These are phyloP conservation scores for Empidonax traillii DNA, from an alignment of 2,113 vertebrate species.

Conservation along the genomic window DNA sequence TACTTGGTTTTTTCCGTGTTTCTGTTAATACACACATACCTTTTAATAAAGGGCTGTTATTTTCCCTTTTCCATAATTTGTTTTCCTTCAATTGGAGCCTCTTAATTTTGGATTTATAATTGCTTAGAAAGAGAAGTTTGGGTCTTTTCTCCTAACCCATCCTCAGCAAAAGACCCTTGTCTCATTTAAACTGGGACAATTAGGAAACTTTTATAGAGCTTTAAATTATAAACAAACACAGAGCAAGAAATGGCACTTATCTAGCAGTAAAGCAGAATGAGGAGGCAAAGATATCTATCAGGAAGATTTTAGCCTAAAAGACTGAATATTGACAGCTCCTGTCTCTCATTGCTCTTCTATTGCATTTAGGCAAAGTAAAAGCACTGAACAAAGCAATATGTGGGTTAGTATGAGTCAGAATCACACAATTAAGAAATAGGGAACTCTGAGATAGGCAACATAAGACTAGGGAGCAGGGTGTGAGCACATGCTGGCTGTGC, in stretches of 20 bases:
- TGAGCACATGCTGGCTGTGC: neutral
- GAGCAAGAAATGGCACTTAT: neutral
- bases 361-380: neutral
- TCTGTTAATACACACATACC: no score
- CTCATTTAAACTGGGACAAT: no score
- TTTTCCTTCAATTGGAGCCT: no score
- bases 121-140: no score
- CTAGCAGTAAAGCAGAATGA: neutral
- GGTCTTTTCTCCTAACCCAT: no score
- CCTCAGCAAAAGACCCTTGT: no score
- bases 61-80: no score
- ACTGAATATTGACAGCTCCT: neutral
- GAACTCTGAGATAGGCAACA: neutral
- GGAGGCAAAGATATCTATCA: neutral
- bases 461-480: neutral
- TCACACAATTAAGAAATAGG: neutral
- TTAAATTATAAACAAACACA: neutral
- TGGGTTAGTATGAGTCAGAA: neutral
- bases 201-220: neutral
- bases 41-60: no score
- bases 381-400: neutral
- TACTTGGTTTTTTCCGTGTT: no score
- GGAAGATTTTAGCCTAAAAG: neutral
- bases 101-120: no score
- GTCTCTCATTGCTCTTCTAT: neutral